Conservation (phyloP, 2,113 vertebrate species). For the Ursus arctos region DNA sequence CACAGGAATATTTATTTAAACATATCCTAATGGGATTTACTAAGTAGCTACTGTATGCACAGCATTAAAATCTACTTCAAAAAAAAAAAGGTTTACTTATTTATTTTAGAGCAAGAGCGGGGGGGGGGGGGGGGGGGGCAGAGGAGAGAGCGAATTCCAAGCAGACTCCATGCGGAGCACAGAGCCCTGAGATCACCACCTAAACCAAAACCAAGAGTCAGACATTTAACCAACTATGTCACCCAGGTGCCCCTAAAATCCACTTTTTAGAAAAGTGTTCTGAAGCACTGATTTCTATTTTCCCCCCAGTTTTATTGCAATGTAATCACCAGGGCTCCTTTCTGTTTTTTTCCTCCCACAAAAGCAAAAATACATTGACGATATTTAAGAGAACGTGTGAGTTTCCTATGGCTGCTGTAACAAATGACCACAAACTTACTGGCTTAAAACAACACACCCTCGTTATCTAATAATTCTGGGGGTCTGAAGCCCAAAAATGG, state of each 20-base stretch:
- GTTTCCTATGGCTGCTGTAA: background rate
- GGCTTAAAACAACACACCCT: background rate
- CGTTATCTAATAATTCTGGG: background rate
- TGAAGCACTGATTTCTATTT: background rate
- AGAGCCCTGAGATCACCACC: background rate
- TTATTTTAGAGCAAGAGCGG: background rate
- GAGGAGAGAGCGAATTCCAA: background rate
- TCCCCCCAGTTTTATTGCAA: background rate
- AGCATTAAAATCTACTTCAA: background rate
- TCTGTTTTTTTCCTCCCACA: no score
- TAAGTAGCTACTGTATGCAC: background rate
- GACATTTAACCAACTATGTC: background rate
- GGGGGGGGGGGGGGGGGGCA: no score
- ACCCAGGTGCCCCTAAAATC: background rate
- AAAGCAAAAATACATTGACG: background rate
- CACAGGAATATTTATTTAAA: background rate
- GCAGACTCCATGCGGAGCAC: background rate
- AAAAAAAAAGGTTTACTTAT: background rate
- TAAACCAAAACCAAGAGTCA: background rate
- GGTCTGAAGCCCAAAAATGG: background rate
- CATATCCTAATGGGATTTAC: background rate
- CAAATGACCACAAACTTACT: background rate
- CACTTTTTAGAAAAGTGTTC: background rate
- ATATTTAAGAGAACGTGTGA: background rate
- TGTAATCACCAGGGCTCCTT: background rate